Evolutionary conservation across 2,113 vertebrate species (phyloP).

Genomic region (Chionomys nivalis): DNA sequence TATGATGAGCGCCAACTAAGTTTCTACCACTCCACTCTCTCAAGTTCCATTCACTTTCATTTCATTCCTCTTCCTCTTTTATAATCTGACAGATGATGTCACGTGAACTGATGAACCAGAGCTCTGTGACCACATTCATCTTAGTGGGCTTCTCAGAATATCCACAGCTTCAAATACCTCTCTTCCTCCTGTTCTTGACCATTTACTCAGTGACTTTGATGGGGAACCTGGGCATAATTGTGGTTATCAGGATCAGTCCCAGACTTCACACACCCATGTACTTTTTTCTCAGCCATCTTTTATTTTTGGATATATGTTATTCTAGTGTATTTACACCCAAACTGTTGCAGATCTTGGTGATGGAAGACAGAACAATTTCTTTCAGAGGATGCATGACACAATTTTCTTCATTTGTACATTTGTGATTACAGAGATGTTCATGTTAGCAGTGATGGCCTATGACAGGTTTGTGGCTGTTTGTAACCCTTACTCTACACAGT

Average conservation of each 20-base stretch:
- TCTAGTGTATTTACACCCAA: slow-evolving; percentile 1
- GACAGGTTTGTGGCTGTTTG: not conserved
- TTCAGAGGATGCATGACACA: not conserved
- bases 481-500: not conserved
- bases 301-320: not conserved
- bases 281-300: not conserved
- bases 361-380: not conserved
- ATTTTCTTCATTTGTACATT: not conserved
- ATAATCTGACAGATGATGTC: not conserved
- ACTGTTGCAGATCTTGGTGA: not conserved
- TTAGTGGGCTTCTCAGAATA: not conserved
- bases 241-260: not conserved
- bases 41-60: not conserved
- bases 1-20: too few relatives aligned
- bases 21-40: not conserved
- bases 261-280: not conserved
- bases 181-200: not conserved
- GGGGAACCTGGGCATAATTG: not conserved
- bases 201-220: not conserved
- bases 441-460: not conserved
- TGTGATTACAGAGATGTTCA: not conserved
- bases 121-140: not conserved
- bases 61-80: not conserved
- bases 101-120: not conserved
- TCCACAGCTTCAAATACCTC: not conserved